Evolutionary conservation across 1,140 invertebrate species (phyloP), one percentile per base, ranked within the genome.

Genomic region (Caenorhabditis remanei): DNA sequence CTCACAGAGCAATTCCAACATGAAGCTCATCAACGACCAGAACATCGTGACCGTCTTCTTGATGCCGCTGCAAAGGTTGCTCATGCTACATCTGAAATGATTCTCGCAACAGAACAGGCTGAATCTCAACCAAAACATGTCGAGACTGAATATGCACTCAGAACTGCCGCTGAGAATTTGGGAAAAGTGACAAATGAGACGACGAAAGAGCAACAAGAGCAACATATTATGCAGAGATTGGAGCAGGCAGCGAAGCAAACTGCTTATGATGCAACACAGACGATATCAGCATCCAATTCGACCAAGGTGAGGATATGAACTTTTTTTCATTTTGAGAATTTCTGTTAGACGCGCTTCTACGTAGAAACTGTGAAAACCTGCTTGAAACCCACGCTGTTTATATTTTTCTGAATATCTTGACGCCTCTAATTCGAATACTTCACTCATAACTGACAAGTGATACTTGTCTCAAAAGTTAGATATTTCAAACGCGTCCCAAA

Each of bases 21-120:
- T 40, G 96, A 99, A 93, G 98, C 97, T 0, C 94, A 88, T 87
- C 89, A 94, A 58, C 95, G 97, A 89, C 95, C 96, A 0, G 96
- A 97, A 93, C 97, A 98, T 79, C 94, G 96, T 21, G 97, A 99
- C 91, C 95, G 96, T 84, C 95, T 96, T 88, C 93, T 99, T 8
- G 93, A 99, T 61, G 97, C 96, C 0, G 97, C 97, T 0, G 96
- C 94, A 91, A 58, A 92, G 97, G 7, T 98, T 97, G 93, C 98
- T 2, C 97, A 99, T 93, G 98, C 98, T 9, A 99, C 98, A 0
- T 96, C 97, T 0, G 95, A 96, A 88, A 94, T 95, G 93, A 96
- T 99, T 3, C 97, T 99, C 93, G 97, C 98, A 2, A 98, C 98
- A 0, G 48, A 98, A 92, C 95, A 96, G 8, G 97, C 96, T 93